Evolutionary conservation across 2,888 invertebrate genomes (phyloP), one percentile per base, ranked within the genome.

Genomic region (Leptopilina drosophilae): DNA sequence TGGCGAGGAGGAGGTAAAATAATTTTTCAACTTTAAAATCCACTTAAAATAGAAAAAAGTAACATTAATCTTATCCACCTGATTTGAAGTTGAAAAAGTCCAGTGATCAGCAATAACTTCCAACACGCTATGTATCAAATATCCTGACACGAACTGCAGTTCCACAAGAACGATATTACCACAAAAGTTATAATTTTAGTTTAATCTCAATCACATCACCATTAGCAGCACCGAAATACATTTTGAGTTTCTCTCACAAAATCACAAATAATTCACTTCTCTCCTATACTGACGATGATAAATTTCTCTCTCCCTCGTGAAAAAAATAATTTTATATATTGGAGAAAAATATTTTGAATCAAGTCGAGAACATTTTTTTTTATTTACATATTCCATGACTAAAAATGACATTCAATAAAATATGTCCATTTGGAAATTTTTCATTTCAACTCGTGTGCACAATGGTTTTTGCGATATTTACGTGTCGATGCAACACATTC

Each of bases 81-180:
- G 69, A 53, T n/a, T n/a, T 33, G 4, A 2, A n/a, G 56, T 15
- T 56, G 53, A 5, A 9, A 73, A 73, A 73, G 49, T 56, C 46
- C 69, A 53, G 26, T 12, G 49, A 73, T 73, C 56, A 73, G 73
- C 56, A 56, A 33, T 33, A 33, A 56, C 73, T 73, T 6, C 73
- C 40, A 56, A 15, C 33, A 42, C 49, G 12, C 49, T 12, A 33
- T 6, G 26, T 53, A 73, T 73, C 73, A 73, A 59, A 40, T n/a
- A 40, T 64, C 64, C 64, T 40, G 64, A 14, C 64, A 64, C 64
- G 40, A 73, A 73, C 56, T 56, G 33, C 56, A 73, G 73, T 59
- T 40, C 40, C 56, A 73, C 73, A 56, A 56, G 53, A 49, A 53
- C 7, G 33, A 5, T n/a, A 49, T 33, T 59, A 5, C 56, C 33